phyloP scores from a whole-genome alignment of 2,888 invertebrate genomes.

The Polydrusus cervinus region DNA sequence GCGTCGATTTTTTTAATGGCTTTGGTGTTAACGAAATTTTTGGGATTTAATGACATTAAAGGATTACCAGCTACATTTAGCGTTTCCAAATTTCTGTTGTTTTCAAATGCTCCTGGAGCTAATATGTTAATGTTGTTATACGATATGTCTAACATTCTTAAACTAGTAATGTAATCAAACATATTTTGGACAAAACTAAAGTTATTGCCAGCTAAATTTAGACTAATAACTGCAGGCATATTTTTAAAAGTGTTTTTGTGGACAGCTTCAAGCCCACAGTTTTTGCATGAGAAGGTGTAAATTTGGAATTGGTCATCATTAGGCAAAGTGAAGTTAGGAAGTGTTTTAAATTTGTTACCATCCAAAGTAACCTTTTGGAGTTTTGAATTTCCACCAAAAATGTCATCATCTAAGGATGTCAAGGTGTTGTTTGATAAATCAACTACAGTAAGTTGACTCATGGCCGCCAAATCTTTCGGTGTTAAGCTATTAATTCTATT shows the following conservation, averaged over 20 bases:
- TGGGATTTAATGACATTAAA: slow-evolving; percentile 77
- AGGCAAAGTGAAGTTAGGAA: slow-evolving; percentile 77
- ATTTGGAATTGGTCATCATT: slow-evolving; percentile 54
- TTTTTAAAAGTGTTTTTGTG: slow-evolving; percentile 79
- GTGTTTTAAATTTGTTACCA: slow-evolving; percentile 79
- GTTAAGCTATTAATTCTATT: slow-evolving; percentile 82
- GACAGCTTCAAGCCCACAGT: slow-evolving; percentile 79
- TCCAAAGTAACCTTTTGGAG: slow-evolving; percentile 82
- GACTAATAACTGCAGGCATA: slow-evolving; percentile 77
- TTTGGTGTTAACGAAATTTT: slow-evolving; percentile 78
- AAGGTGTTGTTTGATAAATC: slow-evolving; percentile 84
- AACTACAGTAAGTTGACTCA: slow-evolving; percentile 80
- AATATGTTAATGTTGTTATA: slow-evolving; percentile 79
- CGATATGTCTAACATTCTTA: slow-evolving; percentile 82
- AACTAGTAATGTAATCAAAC: slow-evolving; percentile 74
- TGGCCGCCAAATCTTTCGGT: slow-evolving; percentile 79
- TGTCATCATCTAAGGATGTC: slow-evolving; percentile 78
- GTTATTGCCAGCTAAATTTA: slow-evolving; percentile 80
- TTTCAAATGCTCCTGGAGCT: slow-evolving; percentile 78
- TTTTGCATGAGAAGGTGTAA: slow-evolving; percentile 79
- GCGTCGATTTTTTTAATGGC: slow-evolving; percentile 80
- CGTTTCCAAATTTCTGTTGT: slow-evolving; percentile 79
- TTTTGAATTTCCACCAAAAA: slow-evolving; percentile 81
- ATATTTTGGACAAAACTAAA: slow-evolving; percentile 75
- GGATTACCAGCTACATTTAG: slow-evolving; percentile 84